Evolutionary conservation across 1,140 invertebrate genomes (phyloP), one percentile per base, ranked within the genome.

Genomic region (Harlomillsia oculata): DNA sequence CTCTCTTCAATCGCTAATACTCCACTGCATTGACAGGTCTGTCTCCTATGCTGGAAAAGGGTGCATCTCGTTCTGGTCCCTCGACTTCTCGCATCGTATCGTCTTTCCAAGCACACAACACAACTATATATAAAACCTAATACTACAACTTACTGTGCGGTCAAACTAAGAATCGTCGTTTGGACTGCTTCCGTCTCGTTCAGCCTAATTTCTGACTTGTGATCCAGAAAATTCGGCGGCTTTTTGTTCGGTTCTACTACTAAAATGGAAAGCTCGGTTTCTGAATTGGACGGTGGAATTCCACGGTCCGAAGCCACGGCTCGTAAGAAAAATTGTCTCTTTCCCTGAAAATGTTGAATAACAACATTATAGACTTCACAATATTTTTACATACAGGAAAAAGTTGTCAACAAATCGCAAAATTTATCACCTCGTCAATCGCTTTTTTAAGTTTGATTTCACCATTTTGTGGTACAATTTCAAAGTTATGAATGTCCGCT

Each of bases 221-320:
- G 72, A 55, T 77, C 72, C 41, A 78, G 75, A 65, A 87, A 87
- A 34, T 74, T 77, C 41, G 90, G 90, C 36, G 87, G 82, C 71
- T 90, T 89, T 70, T 89, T 90, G 67, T 87, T 82, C 2, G 87
- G 87, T 67, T 88, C 86, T 1, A 91, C 85, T 18, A 93, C 86
- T 57, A 80, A 77, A 60, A 94, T 87, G 59, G 83, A 78, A 56
- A 93, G 76, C 67, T 83, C 80, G 50, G 86, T 87, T 39, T 75
- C 75, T 60, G 79, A 79, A 56, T 75, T 73, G 67, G 79, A 75
- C 3, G 78, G 76, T 32, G 71, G 73, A 60, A 75, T 71, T 6
- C 87, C 87, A 65, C 80, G 78, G 72, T 94, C 90, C 28, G 76
- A 77, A 1, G 89, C 89, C 36, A 78, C 78, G 1, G 85, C 87